Evolutionary conservation across 2,888 invertebrate species (phyloP).

Genomic region (Habrosyne pyritoides): DNA sequence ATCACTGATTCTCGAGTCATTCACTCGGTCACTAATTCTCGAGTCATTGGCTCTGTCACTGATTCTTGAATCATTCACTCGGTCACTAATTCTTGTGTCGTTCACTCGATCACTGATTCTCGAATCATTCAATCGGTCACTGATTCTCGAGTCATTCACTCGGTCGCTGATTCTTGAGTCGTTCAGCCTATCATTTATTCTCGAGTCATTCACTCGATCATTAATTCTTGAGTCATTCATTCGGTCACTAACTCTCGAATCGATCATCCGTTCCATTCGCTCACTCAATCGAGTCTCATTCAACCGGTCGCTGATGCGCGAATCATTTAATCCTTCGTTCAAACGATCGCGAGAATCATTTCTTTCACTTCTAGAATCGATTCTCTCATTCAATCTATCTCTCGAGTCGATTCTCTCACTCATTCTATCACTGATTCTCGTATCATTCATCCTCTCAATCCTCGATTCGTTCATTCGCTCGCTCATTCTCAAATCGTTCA

Average conservation of each 20-base stretch:
- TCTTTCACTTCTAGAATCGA: slow-evolving; percentile 14
- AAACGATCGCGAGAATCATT: slow-evolving; percentile 24
- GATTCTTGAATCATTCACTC: slow-evolving; percentile 30
- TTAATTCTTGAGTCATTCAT: slow-evolving; percentile 30
- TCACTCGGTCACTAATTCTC: slow-evolving; percentile 37
- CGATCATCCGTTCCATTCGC: slow-evolving; percentile 23
- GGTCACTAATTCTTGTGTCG: slow-evolving; percentile 43
- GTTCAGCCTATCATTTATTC: slow-evolving; percentile 26
- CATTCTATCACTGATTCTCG: slow-evolving; percentile 7
- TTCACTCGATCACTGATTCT: slow-evolving; percentile 50
- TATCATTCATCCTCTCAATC: slow-evolving; percentile 9
- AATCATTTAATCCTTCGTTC: slow-evolving; percentile 27
- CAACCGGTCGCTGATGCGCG: slow-evolving; percentile 18
- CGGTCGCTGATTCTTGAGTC: slow-evolving; percentile 34
- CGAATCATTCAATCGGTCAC: slow-evolving; percentile 59
- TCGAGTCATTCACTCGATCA: slow-evolving; percentile 34
- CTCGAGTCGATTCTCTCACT: slow-evolving; percentile 25
- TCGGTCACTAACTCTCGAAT: slow-evolving; percentile 29
- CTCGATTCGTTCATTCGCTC: slow-evolving; percentile 17
- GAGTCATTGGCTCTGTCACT: slow-evolving; percentile 23
- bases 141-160: slow-evolving; percentile 50
- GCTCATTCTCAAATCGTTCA: slow-evolving; percentile 25
- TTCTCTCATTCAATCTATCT: slow-evolving; percentile 31
- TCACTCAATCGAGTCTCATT: slow-evolving; percentile 9
- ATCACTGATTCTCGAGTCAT: slow-evolving; percentile 32